Evolutionary conservation across 2,888 invertebrate genomes (phyloP).

Genomic region (Drosophila hamatofila): DNA sequence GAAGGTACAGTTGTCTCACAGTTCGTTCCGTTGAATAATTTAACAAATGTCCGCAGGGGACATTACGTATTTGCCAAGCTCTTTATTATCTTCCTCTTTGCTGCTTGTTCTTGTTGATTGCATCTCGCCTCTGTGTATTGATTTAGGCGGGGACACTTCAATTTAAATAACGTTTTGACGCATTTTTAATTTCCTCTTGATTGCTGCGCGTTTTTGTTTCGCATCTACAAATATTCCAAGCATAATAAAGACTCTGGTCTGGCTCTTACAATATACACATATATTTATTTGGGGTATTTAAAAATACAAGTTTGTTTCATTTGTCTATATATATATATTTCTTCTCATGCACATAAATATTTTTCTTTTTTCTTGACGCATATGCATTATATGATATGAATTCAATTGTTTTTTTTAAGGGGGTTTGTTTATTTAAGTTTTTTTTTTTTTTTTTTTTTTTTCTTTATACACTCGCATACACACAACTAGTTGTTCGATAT

Average conservation of each 20-base stretch:
- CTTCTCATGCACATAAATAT: slow-evolving; percentile 54
- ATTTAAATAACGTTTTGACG: slow-evolving; percentile 25
- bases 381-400: slow-evolving; percentile 76
- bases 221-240: not conserved
- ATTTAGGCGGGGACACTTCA: slow-evolving; percentile 25
- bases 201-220: slow-evolving; percentile 9
- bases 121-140: slow-evolving; percentile 37
- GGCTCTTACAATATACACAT: slow-evolving; percentile 31
- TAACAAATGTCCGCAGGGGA: slow-evolving; percentile 64
- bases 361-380: slow-evolving; percentile 54
- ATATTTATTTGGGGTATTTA: slow-evolving; percentile 62
- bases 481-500: slow-evolving; percentile 20
- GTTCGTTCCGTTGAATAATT: slow-evolving; percentile 64
- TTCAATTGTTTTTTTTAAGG: slow-evolving; percentile 47
- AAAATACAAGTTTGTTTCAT: slow-evolving; percentile 59
- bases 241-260: not conserved
- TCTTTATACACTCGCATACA: slow-evolving; percentile 34
- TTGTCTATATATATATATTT: slow-evolving; percentile 25
- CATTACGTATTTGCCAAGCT: slow-evolving; percentile 34
- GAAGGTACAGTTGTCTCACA: slow-evolving; percentile 50
- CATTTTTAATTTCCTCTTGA: slow-evolving; percentile 42
- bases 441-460: slow-evolving; percentile 9
- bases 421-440: slow-evolving; percentile 14
- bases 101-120: slow-evolving; percentile 10
- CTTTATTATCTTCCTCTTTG: slow-evolving; percentile 11